phyloP scores from a whole-genome alignment of 2,888 invertebrate species.

The Chydorus sphaericus region DNA sequence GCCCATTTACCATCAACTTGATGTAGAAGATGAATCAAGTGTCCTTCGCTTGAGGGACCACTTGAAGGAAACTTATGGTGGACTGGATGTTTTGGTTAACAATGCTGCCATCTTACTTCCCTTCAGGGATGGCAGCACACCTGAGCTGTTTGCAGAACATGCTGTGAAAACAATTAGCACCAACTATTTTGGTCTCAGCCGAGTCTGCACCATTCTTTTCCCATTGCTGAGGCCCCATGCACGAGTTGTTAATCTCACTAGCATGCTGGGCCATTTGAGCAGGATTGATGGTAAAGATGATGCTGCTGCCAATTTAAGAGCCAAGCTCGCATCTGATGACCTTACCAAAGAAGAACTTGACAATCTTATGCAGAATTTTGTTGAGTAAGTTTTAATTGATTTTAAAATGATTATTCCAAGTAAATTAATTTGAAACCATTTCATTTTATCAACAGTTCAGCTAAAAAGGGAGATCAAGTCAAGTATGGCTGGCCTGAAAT shows the following conservation, averaged over 20 bases:
- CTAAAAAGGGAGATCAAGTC: slow-evolving; percentile 34
- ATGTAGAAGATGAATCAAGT: slow-evolving; percentile 45
- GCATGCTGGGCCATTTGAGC: slow-evolving; percentile 46
- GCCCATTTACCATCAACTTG: slow-evolving; percentile 49
- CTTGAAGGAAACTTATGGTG: slow-evolving; percentile 43
- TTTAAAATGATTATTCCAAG: not conserved
- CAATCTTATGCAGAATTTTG: slow-evolving; percentile 47
- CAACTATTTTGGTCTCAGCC: slow-evolving; percentile 51
- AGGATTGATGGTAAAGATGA: slow-evolving; percentile 40
- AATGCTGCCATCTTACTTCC: slow-evolving; percentile 62
- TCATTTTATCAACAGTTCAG: slow-evolving; percentile 21
- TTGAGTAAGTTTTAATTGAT: slow-evolving; percentile 35
- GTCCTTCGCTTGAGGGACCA: slow-evolving; percentile 42
- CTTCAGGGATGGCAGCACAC: slow-evolving; percentile 39
- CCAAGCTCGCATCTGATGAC: slow-evolving; percentile 38
- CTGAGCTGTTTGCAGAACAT: slow-evolving; percentile 46
- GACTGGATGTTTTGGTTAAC: slow-evolving; percentile 56
- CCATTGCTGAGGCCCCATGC: slow-evolving; percentile 52
- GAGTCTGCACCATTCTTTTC: slow-evolving; percentile 50
- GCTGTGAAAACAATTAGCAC: slow-evolving; percentile 51
- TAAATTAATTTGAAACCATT: not conserved
- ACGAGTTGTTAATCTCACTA: slow-evolving; percentile 60
- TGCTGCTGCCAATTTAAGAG: slow-evolving; percentile 29
- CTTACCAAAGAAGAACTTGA: slow-evolving; percentile 45
- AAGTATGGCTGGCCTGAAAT: slow-evolving; percentile 16